phyloP scores from a whole-genome alignment of 1,140 invertebrate species.

The Yoshiicerus persimilis region DNA sequence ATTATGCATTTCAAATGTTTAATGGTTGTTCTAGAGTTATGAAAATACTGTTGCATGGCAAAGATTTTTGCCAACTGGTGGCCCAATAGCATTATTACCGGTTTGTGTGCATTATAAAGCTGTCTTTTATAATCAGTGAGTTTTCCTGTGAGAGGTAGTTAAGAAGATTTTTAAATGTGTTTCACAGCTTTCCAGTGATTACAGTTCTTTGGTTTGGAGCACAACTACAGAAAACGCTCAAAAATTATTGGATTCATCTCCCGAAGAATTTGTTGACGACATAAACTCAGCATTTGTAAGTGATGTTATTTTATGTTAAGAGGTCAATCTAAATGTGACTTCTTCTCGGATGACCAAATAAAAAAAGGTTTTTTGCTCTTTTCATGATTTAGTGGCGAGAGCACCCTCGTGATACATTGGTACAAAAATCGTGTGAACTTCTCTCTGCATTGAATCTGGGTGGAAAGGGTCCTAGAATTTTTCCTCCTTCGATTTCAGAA shows the following conservation, averaged over 20 bases:
- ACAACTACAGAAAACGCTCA: constrained; percentile 74
- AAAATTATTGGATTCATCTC: constrained; percentile 66
- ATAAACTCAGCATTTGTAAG: constrained; percentile 82
- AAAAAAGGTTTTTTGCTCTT: no score
- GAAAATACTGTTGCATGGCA: constrained; percentile 92
- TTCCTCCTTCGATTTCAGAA: constrained; percentile 77
- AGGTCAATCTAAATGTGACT: no score
- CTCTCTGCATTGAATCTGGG: constrained; percentile 37
- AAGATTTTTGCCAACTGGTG: constrained; percentile 83
- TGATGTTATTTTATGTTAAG: constrained; percentile 28
- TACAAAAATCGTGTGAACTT: constrained; percentile 51
- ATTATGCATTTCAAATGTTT: background rate
- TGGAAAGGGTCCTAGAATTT: constrained; percentile 49
- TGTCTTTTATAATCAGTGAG: background rate
- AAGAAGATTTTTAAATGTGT: background rate
- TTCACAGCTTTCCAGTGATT: constrained; percentile 65
- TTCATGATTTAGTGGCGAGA: constrained; percentile 65
- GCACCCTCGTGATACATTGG: constrained; percentile 61
- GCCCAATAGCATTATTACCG: constrained; percentile 85
- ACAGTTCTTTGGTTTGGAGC: constrained; percentile 91
- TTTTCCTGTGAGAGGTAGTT: no score
- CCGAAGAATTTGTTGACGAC: constrained; percentile 83
- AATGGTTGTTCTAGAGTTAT: constrained; percentile 61
- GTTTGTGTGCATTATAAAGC: no score
- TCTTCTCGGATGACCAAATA: no score